phyloP scores from a whole-genome alignment of 2,888 invertebrate species.

The Andrena bucephala region DNA sequence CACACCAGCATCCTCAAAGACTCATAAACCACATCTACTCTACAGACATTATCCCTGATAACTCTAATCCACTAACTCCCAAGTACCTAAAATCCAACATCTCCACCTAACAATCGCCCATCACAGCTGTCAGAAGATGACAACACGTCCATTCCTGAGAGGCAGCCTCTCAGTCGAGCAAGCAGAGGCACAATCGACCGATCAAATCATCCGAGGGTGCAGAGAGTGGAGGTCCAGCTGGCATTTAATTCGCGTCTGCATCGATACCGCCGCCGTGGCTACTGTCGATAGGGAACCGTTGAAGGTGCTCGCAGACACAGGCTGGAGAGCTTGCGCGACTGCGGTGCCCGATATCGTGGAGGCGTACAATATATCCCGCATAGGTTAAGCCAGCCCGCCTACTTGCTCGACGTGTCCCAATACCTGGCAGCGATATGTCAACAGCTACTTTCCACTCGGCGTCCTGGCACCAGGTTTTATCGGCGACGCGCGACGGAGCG shows the following conservation, averaged over 20 bases:
- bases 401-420: constrained; percentile 79
- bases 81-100: too few species aligned
- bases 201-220: constrained; percentile 7
- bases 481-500: constrained; percentile 36
- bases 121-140: not conserved
- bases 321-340: constrained; percentile 40
- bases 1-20: too few species aligned
- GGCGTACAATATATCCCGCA: constrained; percentile 83
- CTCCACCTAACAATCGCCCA: too few species aligned
- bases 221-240: not conserved
- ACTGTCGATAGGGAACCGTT: constrained; percentile 31
- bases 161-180: not conserved
- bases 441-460: constrained; percentile 81
- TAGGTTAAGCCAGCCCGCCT: constrained; percentile 82
- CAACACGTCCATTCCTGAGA: not conserved
- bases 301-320: not conserved
- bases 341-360: constrained; percentile 60
- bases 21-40: too few species aligned
- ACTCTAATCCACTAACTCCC: too few species aligned
- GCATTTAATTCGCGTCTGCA: constrained; percentile 18
- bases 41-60: too few species aligned
- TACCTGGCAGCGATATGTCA: constrained; percentile 82
- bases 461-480: constrained; percentile 63
- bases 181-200: not conserved
- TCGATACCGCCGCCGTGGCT: not conserved